Evolutionary conservation across 2,113 vertebrate species (phyloP), one percentile per base, ranked within the genome.

Genomic region (Channa argus): DNA sequence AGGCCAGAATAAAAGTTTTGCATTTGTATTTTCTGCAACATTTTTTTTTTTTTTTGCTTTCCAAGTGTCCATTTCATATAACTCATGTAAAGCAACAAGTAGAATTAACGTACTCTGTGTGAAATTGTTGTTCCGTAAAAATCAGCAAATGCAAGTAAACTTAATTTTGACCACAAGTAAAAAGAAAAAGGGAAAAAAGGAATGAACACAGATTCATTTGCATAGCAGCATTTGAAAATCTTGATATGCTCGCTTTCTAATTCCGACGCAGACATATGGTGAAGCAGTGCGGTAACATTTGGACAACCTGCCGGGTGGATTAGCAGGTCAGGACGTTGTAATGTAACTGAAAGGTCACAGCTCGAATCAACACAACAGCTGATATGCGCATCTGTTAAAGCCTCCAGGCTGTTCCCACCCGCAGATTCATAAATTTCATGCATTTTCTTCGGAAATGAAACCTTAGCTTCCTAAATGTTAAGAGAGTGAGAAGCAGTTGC

Each of bases 11-110:
- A 24, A 24, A 24, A 24, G 24, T 24, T 24, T 24, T 24, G 24
- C 24, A 24, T 24, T 24, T 24, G 24, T 24, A 24, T 24, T 24
- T 24, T 5, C 2, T 3, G 41, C 39, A 38, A 67, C 38, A 36
- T 4, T 5, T 4, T 1, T 7, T 41, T 41, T 4, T 5, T 4
- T 1, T 7, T 41, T 41, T 36, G 14, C 71, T 66, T 80, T 0
- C 33, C 34, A 51, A 67, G 43, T 46, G 10, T 39, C 67, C 8
- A 12, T 59, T 54, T 60, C 68, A 50, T 36, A 9, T 8, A 50
- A 61, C 24, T 62, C 3, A 61, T 49, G 53, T 56, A 13, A 3
- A 58, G 15, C 45, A 50, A 41, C 4, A 45, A 1, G 11, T 10
- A 64, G 0, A 53, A 53, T 14, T 24, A 0, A 5, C 15, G 7